Conservation (phyloP, 2,888 invertebrate genomes). For the Arrhopalites spinosus region DNA sequence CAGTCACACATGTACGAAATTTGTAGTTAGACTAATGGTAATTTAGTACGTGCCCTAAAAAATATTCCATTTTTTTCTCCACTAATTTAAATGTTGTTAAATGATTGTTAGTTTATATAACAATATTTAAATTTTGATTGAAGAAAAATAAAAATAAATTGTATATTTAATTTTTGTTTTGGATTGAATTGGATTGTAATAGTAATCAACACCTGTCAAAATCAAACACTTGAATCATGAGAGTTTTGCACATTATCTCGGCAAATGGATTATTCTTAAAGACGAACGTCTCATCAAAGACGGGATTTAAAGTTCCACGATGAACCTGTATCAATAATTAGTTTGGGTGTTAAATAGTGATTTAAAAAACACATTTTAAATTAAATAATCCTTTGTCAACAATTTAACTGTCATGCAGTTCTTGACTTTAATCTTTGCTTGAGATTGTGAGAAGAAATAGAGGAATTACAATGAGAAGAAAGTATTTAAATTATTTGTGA, state of each 20-base stretch:
- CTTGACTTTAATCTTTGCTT: too few species aligned
- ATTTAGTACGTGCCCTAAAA: constrained; percentile 39
- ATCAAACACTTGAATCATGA: constrained; percentile 52
- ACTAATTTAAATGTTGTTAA: background rate
- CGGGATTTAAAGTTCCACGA: constrained; percentile 52
- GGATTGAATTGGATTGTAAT: constrained; percentile 13
- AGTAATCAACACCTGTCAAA: constrained; percentile 52
- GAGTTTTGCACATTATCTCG: constrained; percentile 55
- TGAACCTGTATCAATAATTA: too few species aligned
- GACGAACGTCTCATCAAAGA: constrained; percentile 53
- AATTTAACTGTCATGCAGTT: too few species aligned
- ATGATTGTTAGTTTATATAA: background rate
- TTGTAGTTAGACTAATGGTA: constrained; percentile 9
- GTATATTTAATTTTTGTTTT: background rate
- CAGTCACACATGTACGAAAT: too few species aligned
- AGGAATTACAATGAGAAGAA: too few species aligned
- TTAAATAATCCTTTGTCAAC: too few species aligned
- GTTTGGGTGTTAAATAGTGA: too few species aligned
- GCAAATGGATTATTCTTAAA: constrained; percentile 55
- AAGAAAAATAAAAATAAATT: constrained; percentile 3
- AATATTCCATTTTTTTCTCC: background rate
- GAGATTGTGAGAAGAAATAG: too few species aligned
- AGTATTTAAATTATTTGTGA: too few species aligned
- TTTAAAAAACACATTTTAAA: too few species aligned
- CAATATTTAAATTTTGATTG: background rate